Base-by-base conservation (phyloP, 2,888 invertebrate species). In the Eupithecia subfuscata region DNA sequence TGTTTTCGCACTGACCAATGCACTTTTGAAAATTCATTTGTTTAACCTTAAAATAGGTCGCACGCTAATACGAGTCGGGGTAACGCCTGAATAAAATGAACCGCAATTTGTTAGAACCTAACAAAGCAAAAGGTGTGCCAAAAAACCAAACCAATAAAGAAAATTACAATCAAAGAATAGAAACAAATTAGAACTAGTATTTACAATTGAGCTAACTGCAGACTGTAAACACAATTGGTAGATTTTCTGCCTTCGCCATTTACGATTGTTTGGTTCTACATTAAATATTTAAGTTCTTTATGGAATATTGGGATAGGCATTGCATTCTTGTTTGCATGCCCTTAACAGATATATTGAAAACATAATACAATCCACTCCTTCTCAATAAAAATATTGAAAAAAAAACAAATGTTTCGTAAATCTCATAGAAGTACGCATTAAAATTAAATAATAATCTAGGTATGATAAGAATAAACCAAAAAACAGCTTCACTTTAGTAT, bases 301-400 rank as follows among this genome's bases (percentile, higher is more conserved):
- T 64, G 64, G 64, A 64, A 64, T 64, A 64, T 64, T 18, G 64
- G 16, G 16, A 64, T 18, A 34, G 64, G 18, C 6, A 64, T 30
- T 56, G 9, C 6, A 64, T 30, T 56, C 12, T 18, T 4, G 16
- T 18, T 34, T 64, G 34, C 64, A 22, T 64, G 64, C 18, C 12
- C 8, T 64, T 18, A 64, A 18, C 16, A 64, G 18, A 34, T 64
- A 30, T 16, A 56, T 56, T n/a, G 4, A 56, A 56, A 69, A 69
- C 34, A 34, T 34, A 34, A 48, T 48, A 69, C 60, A 25, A 69
- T 69, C n/a, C 52, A 67, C 63, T 69, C 70, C 64, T 67, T 45
- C 63, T 70, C 8, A 64, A 34, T 34, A 8, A 64, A 34, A 34
- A 64, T 34, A 64, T 30, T 30, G n/a, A n/a, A n/a, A n/a, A n/a